Base-by-base conservation (phyloP, 1,140 invertebrate species). In the Ganaspis sp. region DNA sequence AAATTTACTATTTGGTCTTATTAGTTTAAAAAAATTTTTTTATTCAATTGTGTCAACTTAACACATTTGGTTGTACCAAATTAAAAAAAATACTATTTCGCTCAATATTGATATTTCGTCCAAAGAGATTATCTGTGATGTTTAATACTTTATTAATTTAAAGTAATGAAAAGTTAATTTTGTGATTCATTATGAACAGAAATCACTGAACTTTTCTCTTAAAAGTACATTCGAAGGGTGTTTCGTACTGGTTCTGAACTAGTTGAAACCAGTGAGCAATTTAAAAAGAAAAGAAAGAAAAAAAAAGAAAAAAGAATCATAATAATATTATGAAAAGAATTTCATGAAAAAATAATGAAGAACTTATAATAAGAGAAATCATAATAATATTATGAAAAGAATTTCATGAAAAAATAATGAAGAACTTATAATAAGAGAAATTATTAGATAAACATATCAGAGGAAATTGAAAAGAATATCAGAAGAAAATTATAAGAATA, bases 141-240 rank as follows among this genome's bases (percentile, higher is more conserved):
- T 26, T 26, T 64, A 64, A 64, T 15, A 4, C 58, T n/a, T 64
- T 29, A 64, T 34, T n/a, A 29, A 64, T 12, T 12, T 15, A 64
- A 64, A 58, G n/a, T 23, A 21, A 58, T 0, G 21, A 11, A 9
- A 23, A 26, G 15, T 64, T 64, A n/a, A 12, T 26, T n/a, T 64
- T 29, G 4, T 5, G n/a, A 29, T 34, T 34, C 29, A 34, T n/a
- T 29, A 64, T 64, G 23, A 64, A n/a, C 23, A 64, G 29, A 64
- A 26, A 64, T 5, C 21, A 9, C 11, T 64, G 58, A 64, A 64
- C 12, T 64, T 64, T 64, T 29, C 11, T 26, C 58, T 64, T 29
- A 29, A 64, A 64, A 64, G 58, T 64, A 29, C 58, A 64, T 64
- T 64, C 58, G 58, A 6, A 49, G 0, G n/a, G 29, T 49, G 17